Conservation (phyloP, 2,797 vertebrate species). For the Lateolabrax maculatus region DNA sequence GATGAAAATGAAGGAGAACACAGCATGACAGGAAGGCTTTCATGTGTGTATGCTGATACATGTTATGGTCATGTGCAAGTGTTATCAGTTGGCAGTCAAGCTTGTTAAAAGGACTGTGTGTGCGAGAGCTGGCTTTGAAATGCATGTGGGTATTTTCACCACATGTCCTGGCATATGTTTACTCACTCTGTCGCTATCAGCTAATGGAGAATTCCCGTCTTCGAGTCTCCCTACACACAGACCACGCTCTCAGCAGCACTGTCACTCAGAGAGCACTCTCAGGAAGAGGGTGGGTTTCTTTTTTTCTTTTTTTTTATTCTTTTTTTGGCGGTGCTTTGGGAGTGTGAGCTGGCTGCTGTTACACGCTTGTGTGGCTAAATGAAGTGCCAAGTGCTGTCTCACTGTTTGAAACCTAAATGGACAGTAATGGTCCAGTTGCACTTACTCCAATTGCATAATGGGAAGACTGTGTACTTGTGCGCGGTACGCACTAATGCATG, state of each 20-base stretch:
- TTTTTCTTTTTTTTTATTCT: not conserved
- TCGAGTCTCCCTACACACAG: not conserved
- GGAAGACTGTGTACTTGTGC: slow-evolving; percentile 26
- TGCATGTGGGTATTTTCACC: slow-evolving; percentile 5
- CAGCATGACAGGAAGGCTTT: not conserved
- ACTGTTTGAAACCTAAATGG: slow-evolving; percentile 68
- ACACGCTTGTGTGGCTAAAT: slow-evolving; percentile 54
- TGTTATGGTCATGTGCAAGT: not conserved
- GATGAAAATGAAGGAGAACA: not conserved
- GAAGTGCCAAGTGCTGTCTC: slow-evolving; percentile 64
- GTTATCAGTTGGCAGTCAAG: too few species aligned
- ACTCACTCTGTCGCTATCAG: not conserved
- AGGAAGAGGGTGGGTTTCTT: not conserved
- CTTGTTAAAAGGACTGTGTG: not conserved
- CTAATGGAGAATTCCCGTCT: slow-evolving; percentile 54
- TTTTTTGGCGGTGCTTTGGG: slow-evolving; percentile 24
- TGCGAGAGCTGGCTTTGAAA: slow-evolving; percentile 10
- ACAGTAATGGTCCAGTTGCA: slow-evolving; percentile 58
- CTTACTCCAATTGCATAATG: slow-evolving; percentile 54
- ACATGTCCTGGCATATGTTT: slow-evolving; percentile 27
- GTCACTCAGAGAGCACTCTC: slow-evolving; percentile 34
- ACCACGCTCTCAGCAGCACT: slow-evolving; percentile 14
- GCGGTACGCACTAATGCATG: not conserved
- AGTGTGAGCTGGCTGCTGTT: slow-evolving; percentile 22
- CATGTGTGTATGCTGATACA: not conserved